Conservation (phyloP, 1,140 invertebrate genomes). For the Temnothorax curvispinosus region DNA sequence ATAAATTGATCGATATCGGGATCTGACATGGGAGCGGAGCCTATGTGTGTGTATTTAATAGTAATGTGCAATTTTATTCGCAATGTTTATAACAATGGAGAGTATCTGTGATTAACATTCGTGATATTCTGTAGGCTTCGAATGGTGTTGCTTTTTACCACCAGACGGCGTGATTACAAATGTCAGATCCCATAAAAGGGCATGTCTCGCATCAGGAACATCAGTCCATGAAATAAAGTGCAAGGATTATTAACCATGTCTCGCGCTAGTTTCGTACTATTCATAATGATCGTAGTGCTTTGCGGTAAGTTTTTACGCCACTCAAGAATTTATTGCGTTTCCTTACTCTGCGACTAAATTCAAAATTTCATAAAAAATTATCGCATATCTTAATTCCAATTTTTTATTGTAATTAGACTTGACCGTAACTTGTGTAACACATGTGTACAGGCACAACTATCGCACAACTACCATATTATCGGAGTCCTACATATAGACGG, state of each 20-base stretch:
- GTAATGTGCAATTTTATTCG: too few relatives aligned
- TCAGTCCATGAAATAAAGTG: background rate
- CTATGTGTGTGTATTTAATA: too few relatives aligned
- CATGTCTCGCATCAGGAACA: background rate
- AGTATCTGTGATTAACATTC: too few relatives aligned
- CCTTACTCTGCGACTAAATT: background rate
- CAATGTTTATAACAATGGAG: too few relatives aligned
- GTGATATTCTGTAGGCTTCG: too few relatives aligned
- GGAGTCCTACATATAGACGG: too few relatives aligned
- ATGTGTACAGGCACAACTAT: background rate
- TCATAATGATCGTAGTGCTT: constrained; percentile 8
- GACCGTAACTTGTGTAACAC: background rate
- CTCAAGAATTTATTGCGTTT: background rate
- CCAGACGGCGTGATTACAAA: too few relatives aligned
- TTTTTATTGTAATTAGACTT: background rate
- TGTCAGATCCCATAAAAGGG: background rate
- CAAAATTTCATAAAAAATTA: background rate
- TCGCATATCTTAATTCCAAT: too few relatives aligned
- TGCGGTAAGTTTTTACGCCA: constrained; percentile 1
- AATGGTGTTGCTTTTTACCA: too few relatives aligned
- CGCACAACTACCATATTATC: background rate
- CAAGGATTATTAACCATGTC: constrained; percentile 12
- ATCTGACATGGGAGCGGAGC: too few relatives aligned
- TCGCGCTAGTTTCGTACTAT: background rate
- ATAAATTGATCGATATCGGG: background rate